phyloP scores from a whole-genome alignment of 2,113 vertebrate genomes.

The Chlorodrepanis virens region DNA sequence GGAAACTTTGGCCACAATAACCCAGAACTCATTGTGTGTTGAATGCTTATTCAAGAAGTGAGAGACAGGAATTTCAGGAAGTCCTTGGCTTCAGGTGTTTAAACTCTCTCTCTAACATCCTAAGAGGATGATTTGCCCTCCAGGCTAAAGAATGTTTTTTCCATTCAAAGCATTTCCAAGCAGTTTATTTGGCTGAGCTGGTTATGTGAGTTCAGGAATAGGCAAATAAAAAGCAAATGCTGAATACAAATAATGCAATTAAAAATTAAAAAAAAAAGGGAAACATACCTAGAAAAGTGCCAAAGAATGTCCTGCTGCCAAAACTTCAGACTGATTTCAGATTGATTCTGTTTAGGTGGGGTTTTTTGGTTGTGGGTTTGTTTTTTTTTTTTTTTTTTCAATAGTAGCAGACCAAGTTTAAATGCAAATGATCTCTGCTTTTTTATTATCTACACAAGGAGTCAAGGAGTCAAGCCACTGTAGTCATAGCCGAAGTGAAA shows the following conservation, averaged over 20 bases:
- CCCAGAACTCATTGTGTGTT: background rate
- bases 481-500: background rate
- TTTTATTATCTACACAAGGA: background rate
- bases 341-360: background rate
- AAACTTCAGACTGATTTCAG: background rate
- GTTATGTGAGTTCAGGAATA: background rate
- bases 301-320: background rate
- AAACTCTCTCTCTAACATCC: background rate
- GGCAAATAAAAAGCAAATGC: background rate
- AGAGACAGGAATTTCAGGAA: background rate
- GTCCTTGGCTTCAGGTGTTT: background rate
- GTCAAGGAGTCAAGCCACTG: background rate
- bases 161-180: background rate
- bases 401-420: background rate
- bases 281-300: background rate
- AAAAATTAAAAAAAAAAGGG: background rate
- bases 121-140: background rate
- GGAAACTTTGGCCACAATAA: background rate
- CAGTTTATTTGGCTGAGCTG: background rate
- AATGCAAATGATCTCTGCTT: background rate
- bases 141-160: background rate
- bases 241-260: background rate
- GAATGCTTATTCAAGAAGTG: background rate
- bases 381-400: background rate
- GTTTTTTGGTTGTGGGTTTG: rapidly evolving